A percentile compares a stretch with the other conserved stretches of the same genome.
These are phyloP conservation scores for Ashinkailepas kermadecensis DNA, from an alignment of 2,888 invertebrate species.

Conservation along the genomic window DNA sequence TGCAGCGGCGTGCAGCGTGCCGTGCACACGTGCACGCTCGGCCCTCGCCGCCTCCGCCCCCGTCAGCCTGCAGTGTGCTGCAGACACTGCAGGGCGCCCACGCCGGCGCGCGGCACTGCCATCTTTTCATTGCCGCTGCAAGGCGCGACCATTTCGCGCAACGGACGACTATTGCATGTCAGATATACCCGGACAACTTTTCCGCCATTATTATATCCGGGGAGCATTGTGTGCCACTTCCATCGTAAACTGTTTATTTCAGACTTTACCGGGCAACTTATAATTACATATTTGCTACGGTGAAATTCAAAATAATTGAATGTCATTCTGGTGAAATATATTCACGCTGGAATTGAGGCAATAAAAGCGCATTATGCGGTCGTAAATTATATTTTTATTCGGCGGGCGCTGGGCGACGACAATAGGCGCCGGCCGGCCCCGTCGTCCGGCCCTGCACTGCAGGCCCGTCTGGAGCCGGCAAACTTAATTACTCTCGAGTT, in stretches of 20 bases:
- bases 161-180: slow-evolving; percentile 21
- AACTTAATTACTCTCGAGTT: slow-evolving; percentile 1
- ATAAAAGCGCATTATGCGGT: slow-evolving; percentile 12
- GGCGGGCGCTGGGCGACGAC: neutral
- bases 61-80: neutral
- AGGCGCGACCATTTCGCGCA: slow-evolving; percentile 8
- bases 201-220: slow-evolving; percentile 7
- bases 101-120: neutral
- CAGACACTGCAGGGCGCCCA: neutral
- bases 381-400: slow-evolving; percentile 20
- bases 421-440: neutral
- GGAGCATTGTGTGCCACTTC: slow-evolving; percentile 20
- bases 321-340: slow-evolving; percentile 22
- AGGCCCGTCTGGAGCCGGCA: neutral
- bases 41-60: no score
- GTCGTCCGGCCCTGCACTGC: neutral
- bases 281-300: slow-evolving; percentile 22
- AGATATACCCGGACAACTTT: neutral
- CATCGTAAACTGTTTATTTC: slow-evolving; percentile 21
- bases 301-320: slow-evolving; percentile 20
- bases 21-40: no score
- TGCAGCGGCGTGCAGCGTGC: no score
- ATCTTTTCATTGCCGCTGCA: neutral
- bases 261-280: slow-evolving; percentile 9
- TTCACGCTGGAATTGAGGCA: slow-evolving; percentile 11